Evolutionary conservation across 2,797 vertebrate genomes (phyloP).

Genomic region (Myotis daubentonii): DNA sequence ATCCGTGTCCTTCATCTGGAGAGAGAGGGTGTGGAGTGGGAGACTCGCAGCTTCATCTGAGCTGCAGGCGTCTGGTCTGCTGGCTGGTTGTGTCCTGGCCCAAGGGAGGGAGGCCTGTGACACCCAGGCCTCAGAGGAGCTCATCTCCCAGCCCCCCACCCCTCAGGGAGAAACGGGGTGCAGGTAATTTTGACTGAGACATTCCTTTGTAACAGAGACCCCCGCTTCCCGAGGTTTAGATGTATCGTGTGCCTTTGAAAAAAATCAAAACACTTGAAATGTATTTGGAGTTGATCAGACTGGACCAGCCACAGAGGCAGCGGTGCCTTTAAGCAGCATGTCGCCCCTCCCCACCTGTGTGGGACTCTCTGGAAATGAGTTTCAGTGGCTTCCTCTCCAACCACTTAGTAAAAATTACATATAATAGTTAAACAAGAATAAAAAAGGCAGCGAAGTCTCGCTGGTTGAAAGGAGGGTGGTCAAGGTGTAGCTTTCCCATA

Average conservation of each 20-base stretch:
- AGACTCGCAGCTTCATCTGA: not conserved
- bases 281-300: slow-evolving; percentile 75
- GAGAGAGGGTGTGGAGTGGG: not conserved
- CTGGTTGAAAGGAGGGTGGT: slow-evolving; percentile 69
- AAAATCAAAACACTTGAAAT: slow-evolving; percentile 70
- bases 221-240: not conserved
- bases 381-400: slow-evolving; percentile 69
- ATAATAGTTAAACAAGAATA: slow-evolving; percentile 72
- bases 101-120: not conserved
- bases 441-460: slow-evolving; percentile 74
- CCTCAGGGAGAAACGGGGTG: not conserved
- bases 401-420: slow-evolving; percentile 81
- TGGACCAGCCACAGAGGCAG: not conserved
- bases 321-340: accelerated
- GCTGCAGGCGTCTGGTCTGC: not conserved
- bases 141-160: not conserved
- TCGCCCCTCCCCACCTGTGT: slow-evolving; percentile 62
- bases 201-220: slow-evolving; percentile 38
- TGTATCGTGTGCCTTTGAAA: not conserved
- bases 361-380: slow-evolving; percentile 66
- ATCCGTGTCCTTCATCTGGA: slow-evolving; percentile 42
- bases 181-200: slow-evolving; percentile 19
- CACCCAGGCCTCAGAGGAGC: not conserved
- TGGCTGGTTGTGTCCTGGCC: not conserved
- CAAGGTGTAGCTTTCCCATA: slow-evolving; percentile 63